Conservation (phyloP, 2,797 vertebrate species). For the Epinephelus awoara region DNA sequence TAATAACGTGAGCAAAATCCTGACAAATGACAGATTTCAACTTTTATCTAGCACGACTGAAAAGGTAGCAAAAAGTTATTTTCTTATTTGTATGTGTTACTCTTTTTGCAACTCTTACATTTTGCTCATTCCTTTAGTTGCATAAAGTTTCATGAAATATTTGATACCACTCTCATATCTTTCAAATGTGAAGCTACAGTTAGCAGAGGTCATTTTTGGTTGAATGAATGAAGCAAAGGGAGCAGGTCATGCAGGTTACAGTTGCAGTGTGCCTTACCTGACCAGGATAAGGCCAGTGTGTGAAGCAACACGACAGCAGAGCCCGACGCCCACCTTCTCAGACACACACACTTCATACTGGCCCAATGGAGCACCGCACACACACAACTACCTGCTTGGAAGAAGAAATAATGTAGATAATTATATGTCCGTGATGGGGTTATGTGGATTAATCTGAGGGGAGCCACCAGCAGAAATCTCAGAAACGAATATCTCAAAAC, state of each 20-base stretch:
- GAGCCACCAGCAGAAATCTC: neutral
- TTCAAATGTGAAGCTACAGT: neutral
- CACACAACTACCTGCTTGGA: slow-evolving; percentile 68
- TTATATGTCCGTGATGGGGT: neutral
- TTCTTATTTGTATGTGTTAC: too few species aligned
- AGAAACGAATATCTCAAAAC: neutral
- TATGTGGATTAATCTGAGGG: neutral
- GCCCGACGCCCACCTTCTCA: slow-evolving; percentile 65
- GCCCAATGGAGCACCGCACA: slow-evolving; percentile 49
- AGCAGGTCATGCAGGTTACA: neutral
- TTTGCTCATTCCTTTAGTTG: neutral
- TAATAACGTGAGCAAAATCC: too few species aligned
- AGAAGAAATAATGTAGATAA: slow-evolving; percentile 11
- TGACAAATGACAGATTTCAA: too few species aligned
- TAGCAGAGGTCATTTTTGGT: neutral
- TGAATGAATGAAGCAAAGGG: neutral
- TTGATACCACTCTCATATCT: neutral
- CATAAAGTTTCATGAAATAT: neutral
- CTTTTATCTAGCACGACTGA: too few species aligned
- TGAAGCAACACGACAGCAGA: slow-evolving; percentile 80
- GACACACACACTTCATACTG: slow-evolving; percentile 75
- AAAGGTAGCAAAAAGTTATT: neutral
- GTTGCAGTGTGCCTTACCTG: slow-evolving; percentile 72
- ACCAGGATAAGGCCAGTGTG: slow-evolving; percentile 80
- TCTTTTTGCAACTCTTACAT: too few species aligned